A percentile compares a stretch with the other conserved stretches of the same genome.
These are phyloP conservation scores for Coptodon rendalli DNA, from an alignment of 2,113 vertebrate species.

Conservation along the genomic window DNA sequence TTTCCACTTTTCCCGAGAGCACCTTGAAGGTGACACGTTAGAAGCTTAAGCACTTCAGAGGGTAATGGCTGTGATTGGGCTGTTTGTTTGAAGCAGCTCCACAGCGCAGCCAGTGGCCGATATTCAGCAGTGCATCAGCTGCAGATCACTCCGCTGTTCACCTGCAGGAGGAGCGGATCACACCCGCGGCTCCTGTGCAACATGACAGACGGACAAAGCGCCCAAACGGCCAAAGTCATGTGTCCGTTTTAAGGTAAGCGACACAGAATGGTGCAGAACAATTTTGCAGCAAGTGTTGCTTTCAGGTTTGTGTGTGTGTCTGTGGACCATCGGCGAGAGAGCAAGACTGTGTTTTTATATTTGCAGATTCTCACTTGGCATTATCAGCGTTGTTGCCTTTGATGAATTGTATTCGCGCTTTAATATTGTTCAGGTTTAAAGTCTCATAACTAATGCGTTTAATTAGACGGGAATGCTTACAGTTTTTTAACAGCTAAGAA, in stretches of 20 bases:
- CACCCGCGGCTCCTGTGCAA: neutral
- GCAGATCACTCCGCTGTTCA: neutral
- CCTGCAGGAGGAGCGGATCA: neutral
- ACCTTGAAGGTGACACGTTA: neutral
- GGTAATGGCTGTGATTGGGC: neutral
- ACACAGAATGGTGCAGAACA: rapidly evolving
- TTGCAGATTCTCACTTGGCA: neutral
- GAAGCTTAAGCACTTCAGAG: neutral
- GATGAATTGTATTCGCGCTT: neutral
- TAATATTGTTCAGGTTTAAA: neutral
- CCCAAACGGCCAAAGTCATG: neutral
- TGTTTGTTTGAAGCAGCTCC: neutral
- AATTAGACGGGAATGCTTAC: rapidly evolving
- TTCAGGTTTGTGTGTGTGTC: neutral
- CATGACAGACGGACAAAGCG: neutral
- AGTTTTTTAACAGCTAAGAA: neutral
- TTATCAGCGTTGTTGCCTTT: rapidly evolving
- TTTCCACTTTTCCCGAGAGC: neutral
- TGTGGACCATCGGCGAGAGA: neutral
- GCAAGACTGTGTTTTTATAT: neutral
- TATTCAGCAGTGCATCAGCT: neutral
- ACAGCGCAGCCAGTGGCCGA: neutral
- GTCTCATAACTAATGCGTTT: rapidly evolving
- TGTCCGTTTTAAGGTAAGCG: constrained; percentile 19
- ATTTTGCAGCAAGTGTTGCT: neutral